phyloP scores from a whole-genome alignment of 2,113 vertebrate species.

The Anhinga anhinga region DNA sequence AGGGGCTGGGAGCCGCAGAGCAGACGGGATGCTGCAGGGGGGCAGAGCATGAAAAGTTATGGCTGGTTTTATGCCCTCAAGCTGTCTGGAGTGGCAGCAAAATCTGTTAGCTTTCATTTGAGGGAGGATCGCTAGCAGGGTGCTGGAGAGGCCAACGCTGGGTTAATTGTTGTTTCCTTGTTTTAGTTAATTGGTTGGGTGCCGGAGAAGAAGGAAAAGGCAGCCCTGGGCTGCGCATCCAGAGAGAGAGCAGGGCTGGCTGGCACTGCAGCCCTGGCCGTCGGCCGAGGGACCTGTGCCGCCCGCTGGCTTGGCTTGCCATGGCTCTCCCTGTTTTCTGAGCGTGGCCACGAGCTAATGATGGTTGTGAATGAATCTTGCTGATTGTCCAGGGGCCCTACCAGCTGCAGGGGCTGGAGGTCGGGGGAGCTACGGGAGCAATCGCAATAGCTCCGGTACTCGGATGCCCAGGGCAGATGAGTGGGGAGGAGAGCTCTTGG shows the following conservation, averaged over 20 bases:
- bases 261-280: not conserved
- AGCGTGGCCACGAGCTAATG: rapidly evolving
- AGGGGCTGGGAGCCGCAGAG: not conserved
- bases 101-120: not conserved
- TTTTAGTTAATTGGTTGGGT: not conserved
- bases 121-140: not conserved
- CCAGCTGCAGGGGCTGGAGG: not conserved
- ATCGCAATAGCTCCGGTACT: rapidly evolving
- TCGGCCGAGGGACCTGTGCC: rapidly evolving
- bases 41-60: not conserved
- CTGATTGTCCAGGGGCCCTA: rapidly evolving
- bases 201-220: not conserved
- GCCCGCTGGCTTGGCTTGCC: not conserved
- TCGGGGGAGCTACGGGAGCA: not conserved
- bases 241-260: not conserved
- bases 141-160: not conserved
- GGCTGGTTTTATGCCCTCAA: not conserved
- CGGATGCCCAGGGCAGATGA: not conserved
- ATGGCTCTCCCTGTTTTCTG: rapidly evolving
- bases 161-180: not conserved
- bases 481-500: not conserved
- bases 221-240: not conserved
- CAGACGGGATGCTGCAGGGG: not conserved
- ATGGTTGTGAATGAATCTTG: rapidly evolving
- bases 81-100: not conserved